Base-by-base conservation (phyloP, 2,797 vertebrate species). In the Notolepis coatsorum region DNA sequence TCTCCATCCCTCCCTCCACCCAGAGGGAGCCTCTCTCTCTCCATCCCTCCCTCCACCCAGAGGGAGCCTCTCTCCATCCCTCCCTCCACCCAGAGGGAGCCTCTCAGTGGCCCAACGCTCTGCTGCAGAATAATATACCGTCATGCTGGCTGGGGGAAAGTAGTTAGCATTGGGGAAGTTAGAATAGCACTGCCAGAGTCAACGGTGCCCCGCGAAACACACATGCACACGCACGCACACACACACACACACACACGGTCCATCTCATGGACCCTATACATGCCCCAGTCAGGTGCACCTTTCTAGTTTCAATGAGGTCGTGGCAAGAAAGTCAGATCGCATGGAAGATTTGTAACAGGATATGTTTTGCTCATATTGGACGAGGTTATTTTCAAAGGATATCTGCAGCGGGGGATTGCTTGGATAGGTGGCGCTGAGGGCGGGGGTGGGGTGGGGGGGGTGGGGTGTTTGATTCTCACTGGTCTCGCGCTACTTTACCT, bases 41-140 rank as follows among this genome's bases (percentile, higher is more conserved):
- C 77, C 78, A 71, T 85, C 80, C 77, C n/a, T n/a, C n/a, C n/a
- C 78, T 73, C 65, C 69, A 52, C 71, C 81, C 73, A 42, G 53
- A 77, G 79, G 73, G 77, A n/a, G 77, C 80, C 84, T 77, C 71
- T 37, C 74, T 84, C 77, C 78, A 71, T 85, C 80, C 77, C 78
- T 73, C 65, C 69, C 78, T 73, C 65, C 69, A 52, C 71, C 81
- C 73, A 42, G 53, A 77, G 79, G 73, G 77, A n/a, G 69, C 15
- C 49, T 35, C 30, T 75, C 84, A 83, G 84, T 79, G 84, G 84
- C 84, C 87, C 85, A 80, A n/a, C 46, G 80, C 80, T 83, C 79
- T 77, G 81, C 81, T 68, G 82, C 84, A 88, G 73, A 86, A 88
- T 88, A 88, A 89, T 88, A 89, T 84, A 88, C 86, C 80, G 82